phyloP scores from a whole-genome alignment of 2,888 invertebrate species.

The Apodemia duryi region DNA sequence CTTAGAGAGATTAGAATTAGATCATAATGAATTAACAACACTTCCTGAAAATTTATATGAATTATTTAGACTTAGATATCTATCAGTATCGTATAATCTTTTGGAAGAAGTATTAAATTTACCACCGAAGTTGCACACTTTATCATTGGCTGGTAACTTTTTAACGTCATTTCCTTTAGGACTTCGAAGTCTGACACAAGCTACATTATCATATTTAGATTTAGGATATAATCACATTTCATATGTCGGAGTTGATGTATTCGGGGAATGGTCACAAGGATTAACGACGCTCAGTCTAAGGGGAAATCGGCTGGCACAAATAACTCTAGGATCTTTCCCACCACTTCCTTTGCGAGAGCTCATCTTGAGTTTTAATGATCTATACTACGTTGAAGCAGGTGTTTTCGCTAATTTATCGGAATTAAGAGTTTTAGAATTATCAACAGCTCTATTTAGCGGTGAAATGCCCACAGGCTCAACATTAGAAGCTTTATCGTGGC shows the following conservation, averaged over 20 bases:
- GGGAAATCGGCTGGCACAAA: slow-evolving; percentile 86
- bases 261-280: slow-evolving; percentile 85
- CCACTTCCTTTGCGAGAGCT: slow-evolving; percentile 88
- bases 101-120: slow-evolving; percentile 73
- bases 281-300: slow-evolving; percentile 86
- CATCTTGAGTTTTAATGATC: slow-evolving; percentile 90
- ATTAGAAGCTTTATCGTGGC: slow-evolving; percentile 84
- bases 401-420: slow-evolving; percentile 85
- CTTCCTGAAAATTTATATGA: slow-evolving; percentile 82
- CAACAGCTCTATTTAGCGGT: slow-evolving; percentile 86
- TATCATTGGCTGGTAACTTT: slow-evolving; percentile 87
- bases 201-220: slow-evolving; percentile 83
- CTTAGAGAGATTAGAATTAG: slow-evolving; percentile 87
- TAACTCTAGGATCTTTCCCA: slow-evolving; percentile 82
- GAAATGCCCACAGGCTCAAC: slow-evolving; percentile 83
- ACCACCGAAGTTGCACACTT: slow-evolving; percentile 82
- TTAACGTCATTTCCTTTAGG: slow-evolving; percentile 82
- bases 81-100: slow-evolving; percentile 88
- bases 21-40: slow-evolving; percentile 82
- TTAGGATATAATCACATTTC: slow-evolving; percentile 89
- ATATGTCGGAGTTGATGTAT: slow-evolving; percentile 82
- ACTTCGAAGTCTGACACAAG: slow-evolving; percentile 80
- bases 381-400: slow-evolving; percentile 84
- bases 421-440: slow-evolving; percentile 88
- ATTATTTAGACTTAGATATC: slow-evolving; percentile 82